phyloP scores from a whole-genome alignment of 2,888 invertebrate species.

The Cactoblastis cactorum region DNA sequence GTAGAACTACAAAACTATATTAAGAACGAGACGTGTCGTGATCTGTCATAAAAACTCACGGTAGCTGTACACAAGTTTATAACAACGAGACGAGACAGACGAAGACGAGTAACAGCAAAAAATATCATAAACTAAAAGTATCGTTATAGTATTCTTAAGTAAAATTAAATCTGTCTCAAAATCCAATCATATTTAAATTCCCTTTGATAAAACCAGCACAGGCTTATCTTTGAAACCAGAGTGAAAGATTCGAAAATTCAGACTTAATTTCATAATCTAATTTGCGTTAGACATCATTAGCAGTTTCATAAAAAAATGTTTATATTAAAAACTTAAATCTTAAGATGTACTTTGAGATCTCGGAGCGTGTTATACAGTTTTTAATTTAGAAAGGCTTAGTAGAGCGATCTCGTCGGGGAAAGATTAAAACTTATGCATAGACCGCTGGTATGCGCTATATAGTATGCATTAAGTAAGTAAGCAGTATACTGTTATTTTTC shows the following conservation, averaged over 20 bases:
- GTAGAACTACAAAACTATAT: too few species aligned
- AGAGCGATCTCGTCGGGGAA: slow-evolving; percentile 11
- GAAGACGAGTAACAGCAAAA: too few species aligned
- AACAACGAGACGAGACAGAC: too few species aligned
- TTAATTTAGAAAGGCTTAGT: slow-evolving; percentile 24
- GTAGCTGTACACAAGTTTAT: too few species aligned
- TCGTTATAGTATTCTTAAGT: too few species aligned
- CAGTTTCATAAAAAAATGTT: background rate
- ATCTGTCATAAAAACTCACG: too few species aligned
- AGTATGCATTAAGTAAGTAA: background rate
- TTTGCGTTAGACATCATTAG: background rate
- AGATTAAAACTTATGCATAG: slow-evolving; percentile 22
- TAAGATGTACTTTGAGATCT: slow-evolving; percentile 8
- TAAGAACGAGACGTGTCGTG: too few species aligned
- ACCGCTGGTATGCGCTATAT: background rate
- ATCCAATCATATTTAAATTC: too few species aligned
- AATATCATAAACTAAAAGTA: too few species aligned
- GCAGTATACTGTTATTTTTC: background rate
- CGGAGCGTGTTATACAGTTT: slow-evolving; percentile 21
- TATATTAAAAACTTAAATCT: slow-evolving; percentile 5
- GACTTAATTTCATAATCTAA: background rate
- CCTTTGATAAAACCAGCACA: too few species aligned
- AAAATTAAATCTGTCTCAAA: too few species aligned
- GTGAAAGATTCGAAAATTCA: background rate
- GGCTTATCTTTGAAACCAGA: background rate